phyloP scores from a whole-genome alignment of 2,113 vertebrate species.

The Bostrychus sinensis region DNA sequence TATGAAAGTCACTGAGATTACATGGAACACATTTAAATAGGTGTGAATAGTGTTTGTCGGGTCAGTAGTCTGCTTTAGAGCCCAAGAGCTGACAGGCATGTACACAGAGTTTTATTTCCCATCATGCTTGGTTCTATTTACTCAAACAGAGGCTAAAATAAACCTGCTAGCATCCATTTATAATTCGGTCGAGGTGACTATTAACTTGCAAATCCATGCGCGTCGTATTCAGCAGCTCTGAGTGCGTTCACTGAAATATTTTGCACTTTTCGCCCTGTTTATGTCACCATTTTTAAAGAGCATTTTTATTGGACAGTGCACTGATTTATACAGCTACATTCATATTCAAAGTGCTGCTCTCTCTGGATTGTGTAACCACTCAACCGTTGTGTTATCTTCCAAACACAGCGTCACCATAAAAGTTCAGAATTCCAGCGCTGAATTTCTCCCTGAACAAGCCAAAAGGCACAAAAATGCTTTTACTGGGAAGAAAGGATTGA shows the following conservation, averaged over 20 bases:
- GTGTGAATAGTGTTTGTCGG: too few species aligned
- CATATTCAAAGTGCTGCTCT: slow-evolving; percentile 52
- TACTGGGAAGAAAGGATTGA: slow-evolving; percentile 22
- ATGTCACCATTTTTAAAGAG: slow-evolving; percentile 22
- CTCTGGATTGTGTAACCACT: slow-evolving; percentile 41
- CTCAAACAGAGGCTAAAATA: not conserved
- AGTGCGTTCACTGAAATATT: slow-evolving; percentile 2
- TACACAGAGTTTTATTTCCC: too few species aligned
- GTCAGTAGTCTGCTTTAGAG: slow-evolving; percentile 10
- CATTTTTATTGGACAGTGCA: slow-evolving; percentile 29
- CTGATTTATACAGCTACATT: slow-evolving; percentile 48
- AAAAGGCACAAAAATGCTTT: slow-evolving; percentile 6
- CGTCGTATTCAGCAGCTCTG: not conserved
- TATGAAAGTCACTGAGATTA: too few species aligned
- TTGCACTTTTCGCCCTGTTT: slow-evolving; percentile 14
- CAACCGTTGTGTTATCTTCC: slow-evolving; percentile 31
- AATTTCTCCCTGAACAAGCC: slow-evolving; percentile 36
- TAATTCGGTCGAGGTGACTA: not conserved
- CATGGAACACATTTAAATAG: too few species aligned
- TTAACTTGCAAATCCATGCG: slow-evolving; percentile 7
- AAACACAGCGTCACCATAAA: slow-evolving; percentile 42
- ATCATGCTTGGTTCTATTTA: not conserved
- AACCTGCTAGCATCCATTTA: not conserved
- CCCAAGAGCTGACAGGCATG: slow-evolving; percentile 1
- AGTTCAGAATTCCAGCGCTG: slow-evolving; percentile 35